phyloP scores from a whole-genome alignment of 1,140 invertebrate species.

The Portunus trituberculatus region DNA sequence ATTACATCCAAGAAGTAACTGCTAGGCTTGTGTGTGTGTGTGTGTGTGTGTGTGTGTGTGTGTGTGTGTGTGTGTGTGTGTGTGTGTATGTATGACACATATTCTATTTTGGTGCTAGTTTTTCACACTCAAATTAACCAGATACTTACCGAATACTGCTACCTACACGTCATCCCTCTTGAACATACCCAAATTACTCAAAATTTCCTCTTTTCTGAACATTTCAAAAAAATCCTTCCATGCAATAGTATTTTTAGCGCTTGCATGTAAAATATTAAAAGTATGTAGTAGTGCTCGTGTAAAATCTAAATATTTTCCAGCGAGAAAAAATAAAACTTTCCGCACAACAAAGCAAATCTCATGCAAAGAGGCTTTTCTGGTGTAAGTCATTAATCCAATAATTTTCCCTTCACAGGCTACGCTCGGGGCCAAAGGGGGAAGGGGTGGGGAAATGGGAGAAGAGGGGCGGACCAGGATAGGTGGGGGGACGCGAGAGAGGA shows the following conservation, averaged over 20 bases:
- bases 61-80: constrained; percentile 16
- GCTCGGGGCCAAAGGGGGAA: background rate
- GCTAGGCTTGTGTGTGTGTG: background rate
- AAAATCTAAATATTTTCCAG: background rate
- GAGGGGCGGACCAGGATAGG: background rate
- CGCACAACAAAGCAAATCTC: background rate
- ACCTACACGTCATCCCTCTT: background rate
- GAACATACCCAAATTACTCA: background rate
- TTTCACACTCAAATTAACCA: background rate
- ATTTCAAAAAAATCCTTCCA: background rate
- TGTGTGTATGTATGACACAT: background rate
- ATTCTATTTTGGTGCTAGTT: background rate
- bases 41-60: constrained; percentile 11
- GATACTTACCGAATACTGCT: background rate
- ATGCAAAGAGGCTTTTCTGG: constrained; percentile 1
- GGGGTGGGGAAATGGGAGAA: background rate
- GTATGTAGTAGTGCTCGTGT: constrained; percentile 21
- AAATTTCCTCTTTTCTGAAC: background rate
- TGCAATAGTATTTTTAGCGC: background rate
- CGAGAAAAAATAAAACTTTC: background rate
- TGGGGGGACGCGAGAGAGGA: background rate
- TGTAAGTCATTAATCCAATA: background rate
- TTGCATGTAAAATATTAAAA: background rate
- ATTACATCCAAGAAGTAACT: background rate
- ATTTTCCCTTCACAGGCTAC: constrained; percentile 15